Evolutionary conservation across 1,140 invertebrate genomes (phyloP).

Genomic region (Saxidomus purpurata): DNA sequence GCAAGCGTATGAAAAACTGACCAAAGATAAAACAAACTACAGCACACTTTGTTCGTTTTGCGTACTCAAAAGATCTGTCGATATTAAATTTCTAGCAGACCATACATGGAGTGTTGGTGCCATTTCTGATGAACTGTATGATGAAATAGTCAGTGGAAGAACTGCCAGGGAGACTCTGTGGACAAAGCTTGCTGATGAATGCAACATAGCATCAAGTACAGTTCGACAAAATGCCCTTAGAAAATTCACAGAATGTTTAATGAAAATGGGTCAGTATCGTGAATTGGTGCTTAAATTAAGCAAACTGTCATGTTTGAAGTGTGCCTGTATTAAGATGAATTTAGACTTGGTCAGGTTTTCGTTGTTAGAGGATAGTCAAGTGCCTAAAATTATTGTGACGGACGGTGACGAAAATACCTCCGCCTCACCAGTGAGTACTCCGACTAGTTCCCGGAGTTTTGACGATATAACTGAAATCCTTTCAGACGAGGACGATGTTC

Average conservation of each 20-base stretch:
- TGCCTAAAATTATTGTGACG: not conserved
- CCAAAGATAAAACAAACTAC: constrained; percentile 4
- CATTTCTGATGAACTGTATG: constrained; percentile 26
- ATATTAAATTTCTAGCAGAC: constrained; percentile 16
- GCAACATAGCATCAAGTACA: not conserved
- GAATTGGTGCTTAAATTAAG: not conserved
- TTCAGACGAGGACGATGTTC: not conserved
- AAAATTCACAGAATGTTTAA: not conserved
- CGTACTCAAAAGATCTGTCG: not conserved
- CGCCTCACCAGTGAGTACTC: not conserved
- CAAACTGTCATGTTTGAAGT: not conserved
- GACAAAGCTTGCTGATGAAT: not conserved
- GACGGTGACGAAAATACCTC: not conserved
- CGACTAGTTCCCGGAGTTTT: not conserved
- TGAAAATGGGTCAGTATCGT: not conserved
- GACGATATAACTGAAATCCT: not conserved
- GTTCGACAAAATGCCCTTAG: not conserved
- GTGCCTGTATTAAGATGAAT: not conserved
- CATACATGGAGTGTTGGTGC: not conserved
- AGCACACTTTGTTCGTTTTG: constrained; percentile 5
- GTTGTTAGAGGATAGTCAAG: not conserved
- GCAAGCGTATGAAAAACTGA: not conserved
- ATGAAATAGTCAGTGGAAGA: constrained; percentile 8
- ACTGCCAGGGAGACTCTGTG: not conserved
- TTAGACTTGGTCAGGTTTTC: not conserved